Conservation (phyloP, 2,888 invertebrate species). For the Amiota communis region DNA sequence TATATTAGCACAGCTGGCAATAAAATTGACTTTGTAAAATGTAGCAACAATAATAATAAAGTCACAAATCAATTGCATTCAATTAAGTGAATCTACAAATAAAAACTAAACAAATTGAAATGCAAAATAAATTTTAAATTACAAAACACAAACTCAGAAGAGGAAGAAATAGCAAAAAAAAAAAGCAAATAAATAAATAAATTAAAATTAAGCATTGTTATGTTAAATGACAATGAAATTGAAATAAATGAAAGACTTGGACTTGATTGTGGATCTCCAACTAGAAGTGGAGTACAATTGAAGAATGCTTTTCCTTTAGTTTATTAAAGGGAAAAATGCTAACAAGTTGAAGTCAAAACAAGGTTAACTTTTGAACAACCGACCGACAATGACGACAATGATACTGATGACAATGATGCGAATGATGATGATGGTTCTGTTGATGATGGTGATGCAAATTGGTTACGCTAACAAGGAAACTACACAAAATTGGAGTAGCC, state of each 20-base stretch:
- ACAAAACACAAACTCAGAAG: too few relatives aligned
- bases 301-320: too few relatives aligned
- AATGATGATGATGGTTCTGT: too few relatives aligned
- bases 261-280: too few relatives aligned
- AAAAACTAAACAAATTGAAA: background rate
- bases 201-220: background rate
- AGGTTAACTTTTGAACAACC: background rate
- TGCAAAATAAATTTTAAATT: too few relatives aligned
- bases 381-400: too few relatives aligned
- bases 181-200: background rate
- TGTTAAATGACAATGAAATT: slow-evolving; percentile 5
- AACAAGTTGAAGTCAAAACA: background rate
- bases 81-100: slow-evolving; percentile 38
- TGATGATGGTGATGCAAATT: too few relatives aligned
- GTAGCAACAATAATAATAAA: background rate
- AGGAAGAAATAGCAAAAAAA: background rate
- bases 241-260: background rate
- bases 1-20: too few relatives aligned
- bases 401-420: too few relatives aligned
- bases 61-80: slow-evolving; percentile 57
- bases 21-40: too few relatives aligned
- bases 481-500: background rate
- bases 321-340: background rate
- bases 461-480: background rate
- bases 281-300: too few relatives aligned